phyloP scores from a whole-genome alignment of 1,140 invertebrate genomes.

The Adoxophyes honmai region DNA sequence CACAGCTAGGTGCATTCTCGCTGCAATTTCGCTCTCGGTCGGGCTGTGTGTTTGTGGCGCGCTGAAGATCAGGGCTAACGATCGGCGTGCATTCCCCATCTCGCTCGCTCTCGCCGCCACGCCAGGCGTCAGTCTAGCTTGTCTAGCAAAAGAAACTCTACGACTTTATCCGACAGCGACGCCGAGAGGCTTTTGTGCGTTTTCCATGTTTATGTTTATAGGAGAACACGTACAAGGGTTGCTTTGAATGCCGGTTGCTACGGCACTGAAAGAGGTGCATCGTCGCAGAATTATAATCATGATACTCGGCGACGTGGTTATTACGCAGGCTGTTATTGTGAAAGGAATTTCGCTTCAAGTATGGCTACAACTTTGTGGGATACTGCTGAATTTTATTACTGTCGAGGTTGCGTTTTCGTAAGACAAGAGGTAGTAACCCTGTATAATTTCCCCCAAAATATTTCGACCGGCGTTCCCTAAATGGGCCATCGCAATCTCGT shows the following conservation, averaged over 20 bases:
- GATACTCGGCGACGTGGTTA: slow-evolving; percentile 1
- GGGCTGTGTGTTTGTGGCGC: slow-evolving; percentile 75
- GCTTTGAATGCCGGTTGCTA: slow-evolving; percentile 64
- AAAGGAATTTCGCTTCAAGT: not conserved
- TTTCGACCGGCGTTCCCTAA: not conserved
- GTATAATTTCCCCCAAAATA: slow-evolving; percentile 1
- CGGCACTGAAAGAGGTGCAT: slow-evolving; percentile 12
- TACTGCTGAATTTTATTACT: too few relatives aligned
- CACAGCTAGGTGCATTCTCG: slow-evolving; percentile 75
- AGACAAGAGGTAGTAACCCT: not conserved
- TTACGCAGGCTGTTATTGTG: not conserved
- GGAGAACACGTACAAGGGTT: slow-evolving; percentile 71
- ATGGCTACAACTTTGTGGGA: too few relatives aligned
- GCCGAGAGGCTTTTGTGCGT: slow-evolving; percentile 74
- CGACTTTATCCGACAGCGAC: slow-evolving; percentile 73
- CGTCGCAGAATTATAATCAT: slow-evolving; percentile 13
- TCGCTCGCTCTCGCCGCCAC: slow-evolving; percentile 45
- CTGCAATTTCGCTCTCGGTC: slow-evolving; percentile 76
- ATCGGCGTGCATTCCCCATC: slow-evolving; percentile 57
- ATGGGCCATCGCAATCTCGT: slow-evolving; percentile 7
- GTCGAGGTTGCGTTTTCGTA: too few relatives aligned
- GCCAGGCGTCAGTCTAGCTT: slow-evolving; percentile 21
- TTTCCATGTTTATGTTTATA: slow-evolving; percentile 76
- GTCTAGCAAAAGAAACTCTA: slow-evolving; percentile 71
- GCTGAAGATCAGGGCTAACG: slow-evolving; percentile 77